Base-by-base conservation (phyloP, 2,888 invertebrate species). In the Leptogaster cylindrica region DNA sequence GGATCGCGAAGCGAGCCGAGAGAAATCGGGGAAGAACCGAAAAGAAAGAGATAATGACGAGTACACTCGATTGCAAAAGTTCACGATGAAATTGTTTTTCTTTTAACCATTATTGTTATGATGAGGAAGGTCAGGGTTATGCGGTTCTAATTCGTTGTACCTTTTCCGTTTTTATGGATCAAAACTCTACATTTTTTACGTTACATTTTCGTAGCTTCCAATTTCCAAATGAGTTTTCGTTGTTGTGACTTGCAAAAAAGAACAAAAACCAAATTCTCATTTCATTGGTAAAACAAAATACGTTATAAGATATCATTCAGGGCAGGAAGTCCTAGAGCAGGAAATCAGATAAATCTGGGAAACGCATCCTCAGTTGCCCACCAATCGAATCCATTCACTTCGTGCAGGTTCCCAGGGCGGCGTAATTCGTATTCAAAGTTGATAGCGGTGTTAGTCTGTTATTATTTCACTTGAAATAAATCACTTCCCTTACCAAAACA, bases 391-490 rank as follows among this genome's bases (percentile, higher is more conserved):
- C 14, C 52, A 46, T 41, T 31, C 20, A 20, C 31, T 20, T 12
- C 20, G 39, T 46, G 23, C 28, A 46, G 20, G 14, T 44, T 41
- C 66, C 52, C 66, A 51, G 20, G 31, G 63, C 23, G 31, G 6
- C 16, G 20, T 58, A 39, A 66, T 46, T 27, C 63, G 27, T 69
- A 69, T 69, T 67, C 69, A 6, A 10, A 12, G 27, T 55, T 50
- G 55, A 48, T n/a, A 23, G 51, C 20, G 39, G 28, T 65, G 55
- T 67, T 64, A 69, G 67, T 68, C 70, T 70, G 70, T 61, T 66
- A 70, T 70, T 68, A 70, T 70, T 70, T 70, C 70, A 70, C 65
- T 70, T 70, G 67, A 70, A 70, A 70, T 70, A 70, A 70, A 70
- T 70, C 70, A 70, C 70, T 70, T 70, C 70, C 70, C 63, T 66